Conservation (phyloP, 2,113 vertebrate genomes). For the Hypocryptadius cinnamomeus region DNA sequence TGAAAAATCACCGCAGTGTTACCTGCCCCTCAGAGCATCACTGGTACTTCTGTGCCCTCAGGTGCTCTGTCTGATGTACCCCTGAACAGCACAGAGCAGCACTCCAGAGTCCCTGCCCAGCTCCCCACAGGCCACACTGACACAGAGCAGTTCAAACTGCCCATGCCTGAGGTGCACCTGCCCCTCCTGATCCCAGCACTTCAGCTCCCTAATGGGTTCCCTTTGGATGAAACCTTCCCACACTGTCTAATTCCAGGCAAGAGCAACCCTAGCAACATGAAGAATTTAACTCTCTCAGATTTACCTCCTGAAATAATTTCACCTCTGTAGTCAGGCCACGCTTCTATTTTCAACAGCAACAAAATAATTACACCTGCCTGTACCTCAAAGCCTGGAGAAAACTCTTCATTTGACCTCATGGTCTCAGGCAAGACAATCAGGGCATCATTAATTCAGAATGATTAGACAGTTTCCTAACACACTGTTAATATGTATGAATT, state of each 20-base stretch:
- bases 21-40: neutral
- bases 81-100: fast-evolving
- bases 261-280: neutral
- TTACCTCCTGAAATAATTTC: neutral
- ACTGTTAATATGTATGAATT: neutral
- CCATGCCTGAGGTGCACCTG: neutral
- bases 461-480: neutral
- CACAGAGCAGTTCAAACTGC: neutral
- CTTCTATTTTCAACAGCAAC: neutral
- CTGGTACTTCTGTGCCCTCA: neutral
- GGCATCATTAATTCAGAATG: neutral
- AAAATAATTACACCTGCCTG: neutral
- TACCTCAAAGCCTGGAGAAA: neutral
- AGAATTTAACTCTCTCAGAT: neutral
- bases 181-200: neutral
- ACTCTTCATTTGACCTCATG: neutral
- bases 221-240: neutral
- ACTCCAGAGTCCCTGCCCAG: neutral
- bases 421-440: neutral
- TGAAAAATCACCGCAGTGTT: neutral
- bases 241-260: neutral
- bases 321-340: neutral
- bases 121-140: neutral
- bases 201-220: neutral
- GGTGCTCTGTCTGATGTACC: neutral